Conservation (phyloP, 2,797 vertebrate genomes). For the Chelon auratus region DNA sequence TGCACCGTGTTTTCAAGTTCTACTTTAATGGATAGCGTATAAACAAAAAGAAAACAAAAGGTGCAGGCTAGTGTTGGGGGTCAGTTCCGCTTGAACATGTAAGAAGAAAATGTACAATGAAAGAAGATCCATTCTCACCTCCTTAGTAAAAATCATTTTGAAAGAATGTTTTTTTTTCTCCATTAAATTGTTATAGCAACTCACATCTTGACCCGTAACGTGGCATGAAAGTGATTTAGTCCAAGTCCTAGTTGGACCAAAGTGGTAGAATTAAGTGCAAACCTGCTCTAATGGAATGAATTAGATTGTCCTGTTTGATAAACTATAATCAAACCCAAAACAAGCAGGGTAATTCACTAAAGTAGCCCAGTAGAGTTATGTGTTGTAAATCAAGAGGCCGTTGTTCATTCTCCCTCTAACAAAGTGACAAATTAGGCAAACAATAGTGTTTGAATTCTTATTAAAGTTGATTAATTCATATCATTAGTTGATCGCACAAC, state of each 20-base stretch:
- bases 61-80: neutral
- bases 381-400: conserved; percentile 80
- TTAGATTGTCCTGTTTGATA: conserved; percentile 19
- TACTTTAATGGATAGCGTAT: conserved; percentile 25
- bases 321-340: conserved; percentile 27
- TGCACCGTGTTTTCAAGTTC: conserved; percentile 51
- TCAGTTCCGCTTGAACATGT: conserved; percentile 10
- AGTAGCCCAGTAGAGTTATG: conserved; percentile 66
- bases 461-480: conserved; percentile 92
- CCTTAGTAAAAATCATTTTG: neutral
- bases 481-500: conserved; percentile 86
- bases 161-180: neutral
- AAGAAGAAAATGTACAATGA: neutral
- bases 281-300: neutral
- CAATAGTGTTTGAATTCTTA: conserved; percentile 90
- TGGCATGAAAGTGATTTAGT: conserved; percentile 8
- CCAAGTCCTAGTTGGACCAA: neutral
- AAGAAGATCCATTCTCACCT: neutral
- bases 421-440: conserved; percentile 90
- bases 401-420: conserved; percentile 81
- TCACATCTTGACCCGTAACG: neutral
- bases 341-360: conserved; percentile 37
- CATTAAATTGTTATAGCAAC: neutral
- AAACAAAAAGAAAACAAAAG: conserved; percentile 39
- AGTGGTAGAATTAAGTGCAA: neutral